Conservation (phyloP, 2,113 vertebrate genomes). For the Emberiza fucata region DNA sequence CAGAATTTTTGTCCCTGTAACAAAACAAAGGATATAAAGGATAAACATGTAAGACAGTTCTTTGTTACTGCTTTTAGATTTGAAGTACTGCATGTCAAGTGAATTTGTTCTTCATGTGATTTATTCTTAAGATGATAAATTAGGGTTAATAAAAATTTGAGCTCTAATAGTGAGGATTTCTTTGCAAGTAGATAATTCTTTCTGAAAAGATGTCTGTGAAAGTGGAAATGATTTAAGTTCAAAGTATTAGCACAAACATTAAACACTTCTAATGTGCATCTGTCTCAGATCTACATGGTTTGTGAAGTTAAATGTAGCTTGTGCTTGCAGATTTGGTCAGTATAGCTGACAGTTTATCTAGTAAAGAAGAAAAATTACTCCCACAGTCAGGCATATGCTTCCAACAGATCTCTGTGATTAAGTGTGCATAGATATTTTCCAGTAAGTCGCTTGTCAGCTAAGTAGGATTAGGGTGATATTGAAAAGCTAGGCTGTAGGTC, state of each 20-base stretch:
- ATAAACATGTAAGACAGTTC: not conserved
- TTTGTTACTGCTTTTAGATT: not conserved
- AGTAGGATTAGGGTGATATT: not conserved
- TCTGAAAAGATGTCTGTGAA: not conserved
- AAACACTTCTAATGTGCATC: not conserved
- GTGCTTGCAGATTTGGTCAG: not conserved
- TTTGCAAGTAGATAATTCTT: not conserved
- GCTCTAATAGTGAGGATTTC: not conserved
- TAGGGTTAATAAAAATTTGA: not conserved
- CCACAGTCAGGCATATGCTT: not conserved
- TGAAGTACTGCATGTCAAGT: not conserved
- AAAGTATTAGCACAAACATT: not conserved
- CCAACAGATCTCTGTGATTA: not conserved
- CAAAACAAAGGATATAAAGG: not conserved
- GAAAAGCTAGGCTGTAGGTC: not conserved
- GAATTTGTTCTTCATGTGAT: not conserved
- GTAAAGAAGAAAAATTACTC: not conserved
- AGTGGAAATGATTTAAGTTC: not conserved
- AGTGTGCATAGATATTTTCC: not conserved
- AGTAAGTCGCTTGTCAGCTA: not conserved
- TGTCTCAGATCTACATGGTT: not conserved
- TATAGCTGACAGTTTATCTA: not conserved
- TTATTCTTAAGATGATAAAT: not conserved
- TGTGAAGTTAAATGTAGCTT: not conserved
- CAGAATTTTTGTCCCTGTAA: not conserved